Evolutionary conservation across 1,140 invertebrate species (phyloP), one percentile per base, ranked within the genome.

Genomic region (Lasioglossum baleicum): DNA sequence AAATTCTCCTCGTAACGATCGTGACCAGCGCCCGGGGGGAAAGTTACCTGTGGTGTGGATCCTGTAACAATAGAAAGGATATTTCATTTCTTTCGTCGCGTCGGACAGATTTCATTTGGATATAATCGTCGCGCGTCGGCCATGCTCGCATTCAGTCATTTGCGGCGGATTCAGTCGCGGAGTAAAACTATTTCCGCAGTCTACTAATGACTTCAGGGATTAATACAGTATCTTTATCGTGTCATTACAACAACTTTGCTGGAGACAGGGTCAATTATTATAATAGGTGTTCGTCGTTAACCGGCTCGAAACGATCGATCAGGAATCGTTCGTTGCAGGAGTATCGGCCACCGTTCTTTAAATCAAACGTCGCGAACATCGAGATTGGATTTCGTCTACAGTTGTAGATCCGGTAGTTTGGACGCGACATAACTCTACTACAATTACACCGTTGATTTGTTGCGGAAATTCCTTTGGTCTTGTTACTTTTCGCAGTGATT

Each of bases 1-100:
- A 93, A 94, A 48, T 90, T 90, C 56, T 93, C 93, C 60, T 94
- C 93, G 77, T 94, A 94, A 87, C 93, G 92, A 85, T 94, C 93
- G 75, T 92, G 91, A 17, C 91, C 91, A 31, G 90, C 85, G 63
- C 89, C 90, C 20, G 91, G 91, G 22, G 91, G 89, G 71, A 92
- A 92, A 51, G 89, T 89, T 8, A 92, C 91, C 80, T 91, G 92
- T 85, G 90, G 92, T 84, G 90, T 90, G 66, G 89, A 91, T 61
- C 89, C 92, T 90, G 81, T 4, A 76, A 76, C 61, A 80, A 70
- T 48, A 7, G 35, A 58, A 51, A 63, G 35, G 53, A 61, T 53
- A 58, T 75, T 64, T 35, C 31, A 60, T 60, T 22, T 63, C 48
- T 20, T 64, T 26, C 26, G 26, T 26, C 26, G 26, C 26, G 26